Evolutionary conservation across 2,113 vertebrate species (phyloP).

Genomic region (Alosa alosa): DNA sequence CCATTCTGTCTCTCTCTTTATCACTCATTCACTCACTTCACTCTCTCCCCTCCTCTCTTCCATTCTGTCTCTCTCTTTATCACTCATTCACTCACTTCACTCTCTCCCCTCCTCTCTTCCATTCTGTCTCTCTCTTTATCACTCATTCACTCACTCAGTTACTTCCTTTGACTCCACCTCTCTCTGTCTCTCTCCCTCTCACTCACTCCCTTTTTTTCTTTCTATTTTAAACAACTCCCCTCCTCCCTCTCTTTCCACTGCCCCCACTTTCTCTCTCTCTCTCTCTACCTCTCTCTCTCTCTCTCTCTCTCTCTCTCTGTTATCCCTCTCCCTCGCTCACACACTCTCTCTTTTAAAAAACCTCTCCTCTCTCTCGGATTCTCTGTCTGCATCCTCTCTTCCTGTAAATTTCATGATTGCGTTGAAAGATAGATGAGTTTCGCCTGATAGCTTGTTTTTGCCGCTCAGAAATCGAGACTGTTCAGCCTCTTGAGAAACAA

Average conservation of each 20-base stretch:
- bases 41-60: background rate
- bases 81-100: background rate
- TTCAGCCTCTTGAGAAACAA: background rate
- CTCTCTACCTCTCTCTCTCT: background rate
- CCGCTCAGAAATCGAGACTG: background rate
- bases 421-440: constrained; percentile 12
- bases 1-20: background rate
- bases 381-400: background rate
- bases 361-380: constrained; percentile 3
- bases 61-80: background rate
- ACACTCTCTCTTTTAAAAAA: background rate
- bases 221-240: constrained; percentile 2
- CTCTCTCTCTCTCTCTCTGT: background rate
- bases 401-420: background rate
- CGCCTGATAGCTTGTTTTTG: constrained; percentile 4
- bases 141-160: background rate
- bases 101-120: background rate
- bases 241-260: background rate
- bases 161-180: background rate
- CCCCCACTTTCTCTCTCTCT: constrained; percentile 13
- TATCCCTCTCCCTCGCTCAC: background rate
- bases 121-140: background rate
- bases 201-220: background rate
- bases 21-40: background rate
- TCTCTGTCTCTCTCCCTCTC: background rate